phyloP scores from a whole-genome alignment of 2,113 vertebrate species.

The Lichenostomus cassidix region DNA sequence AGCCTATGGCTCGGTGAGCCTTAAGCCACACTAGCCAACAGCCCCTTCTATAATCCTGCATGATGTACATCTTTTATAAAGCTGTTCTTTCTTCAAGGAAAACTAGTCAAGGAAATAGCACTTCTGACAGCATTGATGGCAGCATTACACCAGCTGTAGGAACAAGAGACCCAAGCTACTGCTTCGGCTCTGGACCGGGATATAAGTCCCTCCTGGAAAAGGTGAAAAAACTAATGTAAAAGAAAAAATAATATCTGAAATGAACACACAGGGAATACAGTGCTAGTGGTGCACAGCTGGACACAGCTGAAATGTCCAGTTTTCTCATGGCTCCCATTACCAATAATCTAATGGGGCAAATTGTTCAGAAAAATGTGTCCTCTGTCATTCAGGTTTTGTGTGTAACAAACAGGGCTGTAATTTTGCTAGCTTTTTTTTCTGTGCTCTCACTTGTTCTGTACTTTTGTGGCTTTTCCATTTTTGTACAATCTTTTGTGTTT shows the following conservation, averaged over 20 bases:
- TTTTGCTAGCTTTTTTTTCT: not conserved
- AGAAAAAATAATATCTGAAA: not conserved
- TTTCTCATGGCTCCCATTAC: not conserved
- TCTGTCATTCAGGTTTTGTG: not conserved
- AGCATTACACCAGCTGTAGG: not conserved
- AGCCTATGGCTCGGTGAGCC: not conserved
- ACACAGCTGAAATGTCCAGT: not conserved
- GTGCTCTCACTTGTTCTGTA: not conserved
- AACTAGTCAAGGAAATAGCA: not conserved
- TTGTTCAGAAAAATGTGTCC: not conserved
- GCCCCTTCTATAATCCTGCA: not conserved
- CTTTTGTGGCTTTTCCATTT: not conserved
- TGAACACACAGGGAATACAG: not conserved
- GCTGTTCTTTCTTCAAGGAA: not conserved
- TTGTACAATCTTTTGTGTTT: not conserved
- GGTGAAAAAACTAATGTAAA: not conserved
- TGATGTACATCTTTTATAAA: not conserved
- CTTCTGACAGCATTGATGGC: not conserved
- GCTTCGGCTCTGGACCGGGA: not conserved
- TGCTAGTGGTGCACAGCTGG: fast-evolving
- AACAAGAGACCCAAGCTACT: not conserved
- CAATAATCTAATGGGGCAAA: not conserved
- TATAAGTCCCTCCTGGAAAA: not conserved
- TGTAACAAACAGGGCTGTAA: not conserved
- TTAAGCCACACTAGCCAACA: not conserved